Percentiles rank a stretch among this genome's conserved stretches.
Conservation (phyloP, 2,888 invertebrate genomes). For the Luperina testacea region DNA sequence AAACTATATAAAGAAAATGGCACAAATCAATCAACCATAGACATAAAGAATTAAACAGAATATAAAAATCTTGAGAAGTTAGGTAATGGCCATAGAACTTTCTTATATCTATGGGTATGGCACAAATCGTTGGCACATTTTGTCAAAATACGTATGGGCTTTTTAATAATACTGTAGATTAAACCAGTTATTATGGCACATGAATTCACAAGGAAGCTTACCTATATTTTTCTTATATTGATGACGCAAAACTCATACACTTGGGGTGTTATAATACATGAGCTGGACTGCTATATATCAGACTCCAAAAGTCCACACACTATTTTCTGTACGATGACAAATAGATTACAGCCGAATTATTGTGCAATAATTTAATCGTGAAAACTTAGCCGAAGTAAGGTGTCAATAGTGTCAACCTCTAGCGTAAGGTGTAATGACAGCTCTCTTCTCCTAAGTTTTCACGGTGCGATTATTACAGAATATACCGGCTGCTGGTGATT, state of each 20-base stretch:
- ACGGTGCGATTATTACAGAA: background rate
- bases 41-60: background rate
- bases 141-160: background rate
- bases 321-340: background rate
- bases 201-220: constrained; percentile 46
- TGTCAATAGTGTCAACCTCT: no score
- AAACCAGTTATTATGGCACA: constrained; percentile 44
- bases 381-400: background rate
- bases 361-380: background rate
- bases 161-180: constrained; percentile 16
- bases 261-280: background rate
- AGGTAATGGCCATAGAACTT: constrained; percentile 55
- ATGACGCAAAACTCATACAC: background rate
- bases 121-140: constrained; percentile 68
- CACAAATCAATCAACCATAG: background rate
- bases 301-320: background rate
- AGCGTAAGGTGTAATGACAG: background rate
- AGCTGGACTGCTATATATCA: no score
- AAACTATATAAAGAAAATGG: background rate
- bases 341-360: background rate
- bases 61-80: background rate
- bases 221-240: background rate
- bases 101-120: constrained; percentile 60
- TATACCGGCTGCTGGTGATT: background rate
- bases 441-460: background rate